Percentiles rank a stretch among this genome's conserved stretches.
phyloP scores from a whole-genome alignment of 2,888 invertebrate genomes.

The Craniophora ligustri region DNA sequence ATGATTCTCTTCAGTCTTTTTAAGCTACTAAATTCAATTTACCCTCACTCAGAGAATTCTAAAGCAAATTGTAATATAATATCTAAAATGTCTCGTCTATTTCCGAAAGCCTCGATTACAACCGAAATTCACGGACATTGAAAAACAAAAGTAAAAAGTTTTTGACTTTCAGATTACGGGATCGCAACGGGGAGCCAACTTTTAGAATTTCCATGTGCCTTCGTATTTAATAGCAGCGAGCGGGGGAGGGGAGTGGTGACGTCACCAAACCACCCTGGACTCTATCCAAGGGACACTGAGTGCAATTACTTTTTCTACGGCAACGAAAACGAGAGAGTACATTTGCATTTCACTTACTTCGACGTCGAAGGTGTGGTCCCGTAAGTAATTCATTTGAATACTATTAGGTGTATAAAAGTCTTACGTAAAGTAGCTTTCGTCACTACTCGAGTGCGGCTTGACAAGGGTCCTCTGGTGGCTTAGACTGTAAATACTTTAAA shows the following conservation, averaged over 20 bases:
- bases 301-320: conserved; percentile 98
- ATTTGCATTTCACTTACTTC: conserved; percentile 95
- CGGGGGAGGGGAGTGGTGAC: conserved; percentile 93
- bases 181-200: conserved; percentile 94
- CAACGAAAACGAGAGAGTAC: conserved; percentile 92
- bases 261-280: conserved; percentile 97
- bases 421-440: conserved; percentile 21
- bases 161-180: conserved; percentile 92
- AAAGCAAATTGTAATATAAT: conserved; percentile 26
- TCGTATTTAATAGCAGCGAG: conserved; percentile 95
- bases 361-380: conserved; percentile 98
- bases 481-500: neutral
- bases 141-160: conserved; percentile 48
- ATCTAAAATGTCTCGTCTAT: conserved; percentile 31
- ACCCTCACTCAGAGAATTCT: neutral
- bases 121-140: conserved; percentile 20
- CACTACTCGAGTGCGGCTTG: conserved; percentile 17
- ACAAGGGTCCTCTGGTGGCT: conserved; percentile 26
- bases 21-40: no score
- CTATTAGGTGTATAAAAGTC: conserved; percentile 41
- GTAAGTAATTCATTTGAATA: conserved; percentile 89
- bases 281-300: conserved; percentile 96
- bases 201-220: conserved; percentile 94
- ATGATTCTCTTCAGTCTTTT: no score
- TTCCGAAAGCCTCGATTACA: conserved; percentile 32